A percentile compares a stretch with the other conserved stretches of the same genome.
phyloP scores from a whole-genome alignment of 2,113 vertebrate species.

The Hylia prasina region DNA sequence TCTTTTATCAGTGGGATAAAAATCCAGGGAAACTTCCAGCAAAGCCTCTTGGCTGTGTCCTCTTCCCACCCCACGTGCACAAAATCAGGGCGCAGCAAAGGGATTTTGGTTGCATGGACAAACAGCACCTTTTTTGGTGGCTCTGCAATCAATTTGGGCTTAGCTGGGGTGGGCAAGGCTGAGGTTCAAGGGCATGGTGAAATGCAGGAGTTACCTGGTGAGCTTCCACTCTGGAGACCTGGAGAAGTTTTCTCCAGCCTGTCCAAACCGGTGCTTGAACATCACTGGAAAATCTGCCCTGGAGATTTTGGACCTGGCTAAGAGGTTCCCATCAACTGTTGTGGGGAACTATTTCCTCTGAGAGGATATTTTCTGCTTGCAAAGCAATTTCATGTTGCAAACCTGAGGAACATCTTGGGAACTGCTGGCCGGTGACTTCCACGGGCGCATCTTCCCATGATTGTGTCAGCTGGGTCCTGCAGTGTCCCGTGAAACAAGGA shows the following conservation, averaged over 20 bases:
- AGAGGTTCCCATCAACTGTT: not conserved
- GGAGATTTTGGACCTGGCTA: not conserved
- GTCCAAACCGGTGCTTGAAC: not conserved
- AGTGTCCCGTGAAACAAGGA: fast-evolving
- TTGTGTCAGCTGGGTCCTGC: fast-evolving
- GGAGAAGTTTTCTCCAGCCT: not conserved
- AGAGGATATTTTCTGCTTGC: not conserved
- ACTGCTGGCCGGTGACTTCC: not conserved
- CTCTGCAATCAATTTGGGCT: not conserved
- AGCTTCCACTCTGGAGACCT: not conserved
- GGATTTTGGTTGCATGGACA: not conserved
- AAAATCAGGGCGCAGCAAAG: not conserved
- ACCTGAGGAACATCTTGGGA: not conserved
- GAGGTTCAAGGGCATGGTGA: not conserved
- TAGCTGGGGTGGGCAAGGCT: not conserved
- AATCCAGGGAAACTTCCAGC: not conserved
- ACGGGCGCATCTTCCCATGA: not conserved
- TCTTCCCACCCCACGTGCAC: not conserved
- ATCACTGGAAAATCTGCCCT: not conserved
- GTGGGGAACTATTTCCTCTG: not conserved
- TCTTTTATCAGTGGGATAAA: not conserved
- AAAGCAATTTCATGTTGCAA: not conserved
- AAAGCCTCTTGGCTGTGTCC: not conserved
- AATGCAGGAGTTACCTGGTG: not conserved
- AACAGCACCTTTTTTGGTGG: not conserved